Evolutionary conservation across 2,888 invertebrate species (phyloP), one percentile per base, ranked within the genome.

Genomic region (Volucella bombylans): DNA sequence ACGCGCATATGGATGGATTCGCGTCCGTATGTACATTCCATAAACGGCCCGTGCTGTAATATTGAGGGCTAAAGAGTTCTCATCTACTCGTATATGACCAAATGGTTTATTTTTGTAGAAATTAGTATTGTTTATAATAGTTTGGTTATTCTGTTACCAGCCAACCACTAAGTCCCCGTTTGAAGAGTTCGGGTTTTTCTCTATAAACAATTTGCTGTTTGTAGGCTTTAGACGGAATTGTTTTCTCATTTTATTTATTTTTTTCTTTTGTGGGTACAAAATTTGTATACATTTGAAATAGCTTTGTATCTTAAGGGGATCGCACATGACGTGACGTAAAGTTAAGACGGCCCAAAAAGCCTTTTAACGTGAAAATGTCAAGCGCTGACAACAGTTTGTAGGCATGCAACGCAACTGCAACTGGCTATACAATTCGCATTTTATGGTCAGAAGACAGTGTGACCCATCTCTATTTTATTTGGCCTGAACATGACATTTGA

Each of bases 11-110:
- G 73, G 49, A 23, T 23, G 23, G 52, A 18, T 64, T 55, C 23
- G n/a, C 15, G 55, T 55, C 43, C 39, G 18, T 52, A 14, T 1
- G 23, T 18, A 62, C 65, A 76, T 79, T 69, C 83, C 83, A 83
- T 79, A 79, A 61, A 74, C 55, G 65, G 43, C 41, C 39, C 41
- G 14, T 50, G 49, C 45, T 41, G 15, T 45, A 59, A 61, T 67
- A 50, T 14, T 69, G 69, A 79, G 68, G 64, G 77, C 67, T 43
- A 54, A 41, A 41, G 47, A 8, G 12, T 10, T 8, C 12, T n/a
- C 4, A 14, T 23, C 12, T n/a, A n/a, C n/a, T n/a, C n/a, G n/a
- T 23, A 14, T 61, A 64, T 79, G 77, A 77, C 55, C 43, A 61
- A 62, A 55, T 72, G 67, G 43, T 77, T 68, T 77, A 72, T 72